A percentile compares a stretch with the other conserved stretches of the same genome.
phyloP scores from a whole-genome alignment of 2,797 vertebrate genomes.

The Parauchenoglanis punctatus region DNA sequence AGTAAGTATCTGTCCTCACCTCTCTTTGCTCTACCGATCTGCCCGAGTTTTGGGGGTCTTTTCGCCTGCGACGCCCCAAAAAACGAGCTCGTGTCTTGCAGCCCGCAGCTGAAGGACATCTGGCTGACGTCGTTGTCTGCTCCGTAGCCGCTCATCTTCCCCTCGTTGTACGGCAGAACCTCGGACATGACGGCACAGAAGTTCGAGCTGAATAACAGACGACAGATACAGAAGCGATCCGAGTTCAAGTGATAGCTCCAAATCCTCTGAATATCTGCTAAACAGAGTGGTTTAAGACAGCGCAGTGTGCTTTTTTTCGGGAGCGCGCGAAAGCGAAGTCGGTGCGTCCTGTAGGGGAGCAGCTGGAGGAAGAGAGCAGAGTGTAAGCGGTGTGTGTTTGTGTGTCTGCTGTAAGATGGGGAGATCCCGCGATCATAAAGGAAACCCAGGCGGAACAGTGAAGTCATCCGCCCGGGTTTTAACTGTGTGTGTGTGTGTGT shows the following conservation, averaged over 20 bases:
- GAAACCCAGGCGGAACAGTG: constrained; percentile 92
- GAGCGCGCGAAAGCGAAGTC: constrained; percentile 46
- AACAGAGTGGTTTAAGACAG: constrained; percentile 1
- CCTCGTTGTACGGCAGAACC: constrained; percentile 95
- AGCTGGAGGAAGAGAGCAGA: constrained; percentile 44
- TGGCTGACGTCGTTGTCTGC: constrained; percentile 91
- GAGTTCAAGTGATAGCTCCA: not conserved
- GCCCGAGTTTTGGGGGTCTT: constrained; percentile 95
- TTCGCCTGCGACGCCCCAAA: constrained; percentile 92
- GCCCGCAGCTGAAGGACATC: constrained; percentile 97
- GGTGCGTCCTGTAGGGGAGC: constrained; percentile 15
- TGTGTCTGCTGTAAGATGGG: constrained; percentile 79
- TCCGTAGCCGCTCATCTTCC: constrained; percentile 95
- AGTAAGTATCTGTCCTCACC: constrained; percentile 81
- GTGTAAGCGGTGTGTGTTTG: constrained; percentile 64
- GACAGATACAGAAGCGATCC: not conserved
- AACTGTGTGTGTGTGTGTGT: constrained; percentile 56
- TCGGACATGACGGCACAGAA: constrained; percentile 86
- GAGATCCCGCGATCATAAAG: constrained; percentile 94
- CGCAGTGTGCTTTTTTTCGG: not conserved
- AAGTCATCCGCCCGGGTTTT: constrained; percentile 94
- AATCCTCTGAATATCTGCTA: constrained; percentile 39
- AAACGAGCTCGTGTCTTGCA: constrained; percentile 96
- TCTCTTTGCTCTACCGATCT: constrained; percentile 96
- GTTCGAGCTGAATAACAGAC: not conserved